Percentiles rank a stretch among this genome's conserved stretches.
These are phyloP conservation scores for Himalopsyche kuldschensis DNA, from an alignment of 2,888 invertebrate genomes.

Conservation along the genomic window DNA sequence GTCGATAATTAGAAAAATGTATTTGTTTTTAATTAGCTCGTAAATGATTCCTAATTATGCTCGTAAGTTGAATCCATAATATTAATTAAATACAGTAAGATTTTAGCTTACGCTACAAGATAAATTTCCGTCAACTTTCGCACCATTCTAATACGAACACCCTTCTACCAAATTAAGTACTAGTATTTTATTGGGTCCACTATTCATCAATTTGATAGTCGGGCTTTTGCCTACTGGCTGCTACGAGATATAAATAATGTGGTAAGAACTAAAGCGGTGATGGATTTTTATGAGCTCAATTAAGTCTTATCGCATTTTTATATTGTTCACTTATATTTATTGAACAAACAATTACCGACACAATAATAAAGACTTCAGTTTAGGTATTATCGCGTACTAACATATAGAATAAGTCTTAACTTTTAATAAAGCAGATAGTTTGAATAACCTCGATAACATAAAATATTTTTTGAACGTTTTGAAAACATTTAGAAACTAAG, in stretches of 20 bases:
- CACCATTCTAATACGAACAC: not conserved
- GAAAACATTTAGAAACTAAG: no score
- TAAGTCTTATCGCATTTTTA: not conserved
- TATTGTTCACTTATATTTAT: not conserved
- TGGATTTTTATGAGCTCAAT: not conserved
- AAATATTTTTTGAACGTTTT: no score
- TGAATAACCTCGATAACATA: no score
- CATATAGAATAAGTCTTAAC: no score
- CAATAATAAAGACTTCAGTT: not conserved
- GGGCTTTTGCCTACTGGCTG: not conserved
- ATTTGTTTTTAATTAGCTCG: no score
- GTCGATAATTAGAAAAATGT: no score
- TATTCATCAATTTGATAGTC: not conserved
- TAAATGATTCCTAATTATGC: no score
- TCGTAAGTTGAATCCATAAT: no score
- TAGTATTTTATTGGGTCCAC: not conserved
- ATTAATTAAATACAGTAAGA: no score
- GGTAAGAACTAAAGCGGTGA: not conserved
- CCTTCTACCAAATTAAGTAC: not conserved
- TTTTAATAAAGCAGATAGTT: no score
- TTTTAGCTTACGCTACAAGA: not conserved
- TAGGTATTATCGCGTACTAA: no score
- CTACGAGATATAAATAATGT: not conserved
- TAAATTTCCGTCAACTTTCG: not conserved
- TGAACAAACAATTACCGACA: not conserved